Percentiles rank a stretch among this genome's conserved stretches.
phyloP scores from a whole-genome alignment of 2,113 vertebrate genomes.

The Myiozetetes cayanensis region DNA sequence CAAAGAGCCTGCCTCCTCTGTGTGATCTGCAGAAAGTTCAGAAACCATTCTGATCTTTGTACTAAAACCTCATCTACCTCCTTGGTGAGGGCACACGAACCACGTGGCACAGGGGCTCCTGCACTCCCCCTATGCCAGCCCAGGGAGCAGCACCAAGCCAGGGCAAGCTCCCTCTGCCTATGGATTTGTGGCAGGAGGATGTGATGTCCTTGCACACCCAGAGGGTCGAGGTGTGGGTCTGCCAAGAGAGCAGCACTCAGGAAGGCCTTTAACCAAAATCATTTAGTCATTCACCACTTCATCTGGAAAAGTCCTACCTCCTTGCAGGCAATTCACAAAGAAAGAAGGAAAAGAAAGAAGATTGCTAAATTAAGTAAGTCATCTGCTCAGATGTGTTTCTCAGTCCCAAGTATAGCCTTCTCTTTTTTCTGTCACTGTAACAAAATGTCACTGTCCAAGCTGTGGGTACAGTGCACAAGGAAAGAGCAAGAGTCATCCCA shows the following conservation, averaged over 20 bases:
- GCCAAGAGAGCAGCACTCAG: background rate
- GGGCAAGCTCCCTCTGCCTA: background rate
- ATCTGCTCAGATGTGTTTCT: background rate
- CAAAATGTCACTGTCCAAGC: background rate
- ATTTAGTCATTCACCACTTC: background rate
- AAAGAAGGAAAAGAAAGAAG: background rate
- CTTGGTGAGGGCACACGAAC: background rate
- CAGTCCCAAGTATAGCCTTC: background rate
- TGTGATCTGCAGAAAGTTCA: background rate
- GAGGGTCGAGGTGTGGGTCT: rapidly evolving
- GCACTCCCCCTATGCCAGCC: background rate
- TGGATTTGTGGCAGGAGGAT: background rate
- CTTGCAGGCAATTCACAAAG: background rate
- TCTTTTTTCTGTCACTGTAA: background rate
- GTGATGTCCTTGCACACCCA: rapidly evolving
- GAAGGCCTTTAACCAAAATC: background rate
- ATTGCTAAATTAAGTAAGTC: background rate
- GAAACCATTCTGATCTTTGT: background rate
- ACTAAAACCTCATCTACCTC: background rate
- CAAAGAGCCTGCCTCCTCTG: background rate
- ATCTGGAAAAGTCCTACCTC: background rate
- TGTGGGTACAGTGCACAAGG: background rate
- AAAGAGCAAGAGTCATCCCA: background rate
- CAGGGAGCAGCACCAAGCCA: background rate
- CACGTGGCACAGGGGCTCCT: rapidly evolving